A percentile compares a stretch with the other conserved stretches of the same genome.
Conservation (phyloP, 2,888 invertebrate species). For the Onchidella celtica region DNA sequence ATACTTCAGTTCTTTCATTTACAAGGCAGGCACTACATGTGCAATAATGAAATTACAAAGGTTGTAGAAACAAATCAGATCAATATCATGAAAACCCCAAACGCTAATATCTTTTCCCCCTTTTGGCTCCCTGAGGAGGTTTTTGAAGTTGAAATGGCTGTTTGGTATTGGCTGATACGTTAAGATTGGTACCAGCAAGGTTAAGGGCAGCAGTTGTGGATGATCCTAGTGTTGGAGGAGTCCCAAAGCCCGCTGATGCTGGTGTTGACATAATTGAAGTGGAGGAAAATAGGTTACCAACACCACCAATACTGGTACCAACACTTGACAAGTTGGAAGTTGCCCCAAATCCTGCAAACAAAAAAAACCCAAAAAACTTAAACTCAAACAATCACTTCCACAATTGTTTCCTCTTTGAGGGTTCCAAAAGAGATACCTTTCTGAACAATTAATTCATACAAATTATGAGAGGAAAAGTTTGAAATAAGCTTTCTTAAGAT, state of each 20-base stretch:
- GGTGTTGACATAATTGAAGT: constrained; percentile 52
- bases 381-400: too few species aligned
- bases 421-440: too few species aligned
- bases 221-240: constrained; percentile 52
- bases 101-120: constrained; percentile 76
- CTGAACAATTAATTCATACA: too few species aligned
- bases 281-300: constrained; percentile 49
- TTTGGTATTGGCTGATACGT: constrained; percentile 61
- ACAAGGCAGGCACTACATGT: too few species aligned
- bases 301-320: constrained; percentile 40
- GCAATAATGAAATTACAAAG: too few species aligned
- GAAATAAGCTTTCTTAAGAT: too few species aligned
- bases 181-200: constrained; percentile 53
- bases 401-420: too few species aligned
- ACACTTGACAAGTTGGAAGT: constrained; percentile 29
- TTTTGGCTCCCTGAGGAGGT: constrained; percentile 77
- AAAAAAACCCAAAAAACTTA: constrained; percentile 6
- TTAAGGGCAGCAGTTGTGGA: constrained; percentile 52
- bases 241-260: constrained; percentile 51
- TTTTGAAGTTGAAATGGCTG: constrained; percentile 78
- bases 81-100: too few species aligned
- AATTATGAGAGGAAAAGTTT: too few species aligned
- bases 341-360: constrained; percentile 27
- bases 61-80: too few species aligned
- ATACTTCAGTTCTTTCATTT: too few species aligned